Base-by-base conservation (phyloP, 2,888 invertebrate genomes). In the Gymnoscelis rufifasciata region DNA sequence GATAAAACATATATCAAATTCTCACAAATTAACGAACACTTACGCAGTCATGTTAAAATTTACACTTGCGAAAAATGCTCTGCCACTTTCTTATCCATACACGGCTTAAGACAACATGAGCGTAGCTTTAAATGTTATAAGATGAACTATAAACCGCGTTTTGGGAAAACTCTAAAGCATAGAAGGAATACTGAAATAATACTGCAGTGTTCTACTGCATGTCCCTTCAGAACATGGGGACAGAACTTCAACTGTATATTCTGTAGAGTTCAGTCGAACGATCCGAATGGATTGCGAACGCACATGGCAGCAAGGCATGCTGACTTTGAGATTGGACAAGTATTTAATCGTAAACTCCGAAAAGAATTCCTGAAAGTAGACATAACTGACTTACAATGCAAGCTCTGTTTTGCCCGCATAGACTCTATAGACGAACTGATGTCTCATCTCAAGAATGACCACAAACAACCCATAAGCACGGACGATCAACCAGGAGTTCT, bases 181-280 rank as follows among this genome's bases (percentile, higher is more conserved):
- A 74, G 80, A 24, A 80, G 79, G 14, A 87, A 86, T 52, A 84
- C 84, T 1, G 86, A 86, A 54, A 84, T 86, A 8, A 87, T 87
- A 43, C 59, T 87, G 1, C 81, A 86, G 53, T 86, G 83, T 58
- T 87, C 86, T 3, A 87, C 86, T 0, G 87, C 84, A 1, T 77
- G 78, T 30, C 87, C 87, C 0, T 87, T 87, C 31, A 70, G 87
- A 30, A 86, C 84, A 14, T 86, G 86, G 86, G 86, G 84, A 0
- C 84, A 86, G 53, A 86, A 86, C 46, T 87, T 87, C 42, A 86
- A 84, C 42, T 87, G 87, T 43, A 79, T 83, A 0, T 78, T 86
- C 36, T 87, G 87, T 47, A 63, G 86, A 7, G 86, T 86, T 0
- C 83, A 86, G 38, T 83, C 87, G 0, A 83, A 83, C 39, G 86